Conservation (phyloP, 2,888 invertebrate species). For the Tachina grossa region DNA sequence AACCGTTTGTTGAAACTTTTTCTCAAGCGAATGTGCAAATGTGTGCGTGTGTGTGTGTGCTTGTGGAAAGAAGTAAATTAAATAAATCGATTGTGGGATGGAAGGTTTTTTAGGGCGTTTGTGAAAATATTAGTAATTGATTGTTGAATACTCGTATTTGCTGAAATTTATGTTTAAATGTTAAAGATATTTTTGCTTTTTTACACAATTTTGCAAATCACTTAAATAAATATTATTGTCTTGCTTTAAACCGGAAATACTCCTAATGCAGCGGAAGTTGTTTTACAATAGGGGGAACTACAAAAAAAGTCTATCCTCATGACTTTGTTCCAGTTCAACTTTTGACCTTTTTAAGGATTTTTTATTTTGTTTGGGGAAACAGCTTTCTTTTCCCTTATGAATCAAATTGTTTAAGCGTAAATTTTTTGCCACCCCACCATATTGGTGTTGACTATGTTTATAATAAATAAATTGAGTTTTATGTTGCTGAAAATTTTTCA, state of each 20-base stretch:
- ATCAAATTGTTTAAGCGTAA: slow-evolving; percentile 51
- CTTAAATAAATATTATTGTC: not conserved
- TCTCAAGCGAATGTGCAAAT: not conserved
- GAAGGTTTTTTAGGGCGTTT: not conserved
- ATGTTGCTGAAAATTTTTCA: slow-evolving; percentile 30
- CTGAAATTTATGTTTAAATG: not conserved
- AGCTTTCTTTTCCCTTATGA: not conserved
- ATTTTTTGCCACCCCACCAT: slow-evolving; percentile 12
- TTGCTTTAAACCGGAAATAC: slow-evolving; percentile 34
- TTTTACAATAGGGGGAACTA: slow-evolving; percentile 19
- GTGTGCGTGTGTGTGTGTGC: not conserved
- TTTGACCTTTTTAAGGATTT: slow-evolving; percentile 32
- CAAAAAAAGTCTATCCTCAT: slow-evolving; percentile 2
- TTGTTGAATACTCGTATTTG: no score
- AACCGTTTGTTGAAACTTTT: slow-evolving; percentile 31
- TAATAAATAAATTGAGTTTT: slow-evolving; percentile 49
- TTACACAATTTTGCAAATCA: not conserved
- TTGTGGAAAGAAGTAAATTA: not conserved
- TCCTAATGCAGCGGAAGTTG: slow-evolving; percentile 39
- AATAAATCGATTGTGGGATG: not conserved
- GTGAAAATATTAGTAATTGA: not conserved
- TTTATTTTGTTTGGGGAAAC: slow-evolving; percentile 9
- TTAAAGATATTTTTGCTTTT: not conserved
- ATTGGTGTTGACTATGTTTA: slow-evolving; percentile 6
- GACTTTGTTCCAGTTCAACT: slow-evolving; percentile 1